Evolutionary conservation across 2,113 vertebrate species (phyloP).

Genomic region (Morphnarchus princeps): DNA sequence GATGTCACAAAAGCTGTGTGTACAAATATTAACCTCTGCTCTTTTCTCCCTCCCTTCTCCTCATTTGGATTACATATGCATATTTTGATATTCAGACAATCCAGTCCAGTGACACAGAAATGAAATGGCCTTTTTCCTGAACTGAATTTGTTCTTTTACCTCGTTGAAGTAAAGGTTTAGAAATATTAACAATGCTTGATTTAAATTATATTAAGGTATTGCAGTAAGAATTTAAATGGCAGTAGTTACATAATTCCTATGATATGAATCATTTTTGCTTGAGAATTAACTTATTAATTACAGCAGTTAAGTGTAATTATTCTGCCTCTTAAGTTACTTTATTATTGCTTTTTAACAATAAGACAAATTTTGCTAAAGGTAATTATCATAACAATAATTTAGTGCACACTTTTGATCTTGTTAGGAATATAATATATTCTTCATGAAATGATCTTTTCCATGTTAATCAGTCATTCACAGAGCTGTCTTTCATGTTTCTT

Average conservation of each 20-base stretch:
- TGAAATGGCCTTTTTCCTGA: not conserved
- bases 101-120: not conserved
- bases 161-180: not conserved
- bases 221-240: conserved; percentile 50
- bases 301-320: conserved; percentile 75
- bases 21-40: not conserved
- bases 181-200: conserved; percentile 20
- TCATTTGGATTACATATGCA: not conserved
- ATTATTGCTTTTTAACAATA: conserved; percentile 69
- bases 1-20: not conserved
- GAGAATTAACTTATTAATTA: conserved; percentile 77
- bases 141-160: not conserved
- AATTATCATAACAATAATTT: conserved; percentile 75
- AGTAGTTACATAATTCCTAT: conserved; percentile 48
- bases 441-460: conserved; percentile 39
- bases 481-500: conserved; percentile 28
- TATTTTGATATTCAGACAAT: not conserved
- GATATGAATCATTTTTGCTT: conserved; percentile 62
- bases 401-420: conserved; percentile 55
- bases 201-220: conserved; percentile 10
- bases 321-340: conserved; percentile 63
- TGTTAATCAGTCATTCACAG: conserved; percentile 65
- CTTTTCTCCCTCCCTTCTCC: not conserved
- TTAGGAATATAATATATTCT: conserved; percentile 63
- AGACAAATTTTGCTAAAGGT: conserved; percentile 60